Evolutionary conservation across 1,140 invertebrate species (phyloP), one percentile per base, ranked within the genome.

Genomic region (Antheraea pernyi): DNA sequence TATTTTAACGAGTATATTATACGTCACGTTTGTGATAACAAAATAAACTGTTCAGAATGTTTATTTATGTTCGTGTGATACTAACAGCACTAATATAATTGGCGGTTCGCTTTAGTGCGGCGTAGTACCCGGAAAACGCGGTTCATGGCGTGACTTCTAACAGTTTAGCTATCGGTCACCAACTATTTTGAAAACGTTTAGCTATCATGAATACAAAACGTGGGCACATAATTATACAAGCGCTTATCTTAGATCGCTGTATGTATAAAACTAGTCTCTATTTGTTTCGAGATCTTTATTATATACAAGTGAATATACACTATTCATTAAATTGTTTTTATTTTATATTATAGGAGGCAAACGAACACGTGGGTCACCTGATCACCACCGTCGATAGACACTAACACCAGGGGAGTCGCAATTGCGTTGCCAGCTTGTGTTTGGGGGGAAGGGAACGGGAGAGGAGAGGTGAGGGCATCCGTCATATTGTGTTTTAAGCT

Each of bases 81-180:
- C 46, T 53, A 53, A 53, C 13, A 61, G 4, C 8, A 19, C 19
- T 16, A 70, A 68, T 63, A 37, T 22, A 74, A 61, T 59, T 76
- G 70, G 76, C 74, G 76, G 46, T 60, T 53, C 30, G 59, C 7
- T 48, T 3, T 13, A 1, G 16, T 11, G 61, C 61, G 61, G 10
- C 61, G 11, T 42, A 42, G 39, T 73, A 78, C 71, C 67, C 79
- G 79, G 73, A 80, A 77, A 74, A 70, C 65, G 46, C 19, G 39
- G 64, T 11, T 48, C 37, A 66, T 80, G 67, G 72, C 72, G 69
- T 72, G 72, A 37, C 62, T 72, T 75, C 65, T 70, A 65, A 76
- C 62, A 70, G 65, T 76, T 78, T 70, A 76, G 68, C 59, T 66
- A 71, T 68, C 60, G 71, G 65, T 63, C 65, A 66, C 70, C 69